Percentiles rank a stretch among this genome's conserved stretches.
Conservation (phyloP, 35 echinoderm and acorn worm species). For the Stichopus chloronotus region DNA sequence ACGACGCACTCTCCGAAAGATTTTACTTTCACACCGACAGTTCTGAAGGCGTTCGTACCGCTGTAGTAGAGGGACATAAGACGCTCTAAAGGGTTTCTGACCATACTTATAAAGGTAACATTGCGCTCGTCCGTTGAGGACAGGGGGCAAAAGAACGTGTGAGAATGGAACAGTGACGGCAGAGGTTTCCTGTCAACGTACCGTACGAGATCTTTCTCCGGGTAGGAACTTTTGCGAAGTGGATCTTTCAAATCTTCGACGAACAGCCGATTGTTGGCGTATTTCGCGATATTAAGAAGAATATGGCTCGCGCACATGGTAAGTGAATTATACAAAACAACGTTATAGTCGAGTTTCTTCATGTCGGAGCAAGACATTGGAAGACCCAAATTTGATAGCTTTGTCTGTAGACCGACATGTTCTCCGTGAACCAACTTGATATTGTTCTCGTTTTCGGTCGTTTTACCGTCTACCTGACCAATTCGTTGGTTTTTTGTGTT, state of each 20-base stretch:
- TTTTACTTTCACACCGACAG: slow-evolving; percentile 15
- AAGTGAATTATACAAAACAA: slow-evolving; percentile 31
- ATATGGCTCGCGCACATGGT: slow-evolving; percentile 47
- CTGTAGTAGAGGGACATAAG: slow-evolving; percentile 28
- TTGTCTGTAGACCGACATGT: neutral
- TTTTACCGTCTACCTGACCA: too few relatives aligned
- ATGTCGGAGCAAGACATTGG: neutral
- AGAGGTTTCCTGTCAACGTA: neutral
- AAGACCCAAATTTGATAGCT: neutral
- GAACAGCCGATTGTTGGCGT: slow-evolving; percentile 33
- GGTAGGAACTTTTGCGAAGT: slow-evolving; percentile 40
- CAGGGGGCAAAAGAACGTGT: neutral
- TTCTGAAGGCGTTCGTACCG: slow-evolving; percentile 10
- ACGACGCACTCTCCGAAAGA: slow-evolving; percentile 34
- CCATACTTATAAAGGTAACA: slow-evolving; percentile 37
- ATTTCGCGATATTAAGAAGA: slow-evolving; percentile 45
- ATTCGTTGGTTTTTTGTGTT: neutral
- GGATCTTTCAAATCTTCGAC: slow-evolving; percentile 52
- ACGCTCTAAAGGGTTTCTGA: slow-evolving; percentile 38
- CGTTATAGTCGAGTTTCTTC: neutral
- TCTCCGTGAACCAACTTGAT: neutral
- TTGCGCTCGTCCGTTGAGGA: neutral
- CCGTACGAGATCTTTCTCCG: slow-evolving; percentile 21
- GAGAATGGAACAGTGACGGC: slow-evolving; percentile 40
- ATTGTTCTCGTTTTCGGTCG: neutral